Percentiles rank a stretch among this genome's conserved stretches.
Evolutionary conservation across 1,140 invertebrate genomes (phyloP).

Genomic region (Mamestra configurata): DNA sequence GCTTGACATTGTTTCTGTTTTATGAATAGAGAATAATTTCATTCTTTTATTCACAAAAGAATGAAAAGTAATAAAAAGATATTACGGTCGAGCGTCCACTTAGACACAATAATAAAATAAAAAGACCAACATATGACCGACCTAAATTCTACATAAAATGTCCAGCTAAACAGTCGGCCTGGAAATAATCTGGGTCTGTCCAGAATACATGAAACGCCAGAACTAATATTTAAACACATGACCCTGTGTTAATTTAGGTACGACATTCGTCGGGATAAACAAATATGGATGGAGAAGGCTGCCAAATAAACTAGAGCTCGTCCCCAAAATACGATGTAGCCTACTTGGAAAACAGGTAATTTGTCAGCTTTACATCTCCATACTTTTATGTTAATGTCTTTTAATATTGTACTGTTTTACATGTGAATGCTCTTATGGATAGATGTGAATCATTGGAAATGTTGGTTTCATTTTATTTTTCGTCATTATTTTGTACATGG

Average conservation of each 20-base stretch:
- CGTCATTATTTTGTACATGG: too few species aligned
- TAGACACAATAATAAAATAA: neutral
- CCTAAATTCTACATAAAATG: neutral
- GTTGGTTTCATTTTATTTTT: neutral
- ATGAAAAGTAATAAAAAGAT: too few species aligned
- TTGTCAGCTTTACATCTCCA: neutral
- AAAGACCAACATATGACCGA: neutral
- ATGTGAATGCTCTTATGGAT: constrained; percentile 8
- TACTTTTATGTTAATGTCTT: constrained; percentile 1
- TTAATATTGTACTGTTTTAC: neutral
- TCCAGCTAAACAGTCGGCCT: neutral
- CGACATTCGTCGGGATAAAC: constrained; percentile 27
- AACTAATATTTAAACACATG: constrained; percentile 23
- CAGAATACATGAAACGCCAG: neutral
- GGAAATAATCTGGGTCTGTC: constrained; percentile 1
- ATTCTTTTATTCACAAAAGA: too few species aligned
- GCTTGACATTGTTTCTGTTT: too few species aligned
- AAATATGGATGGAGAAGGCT: constrained; percentile 18
- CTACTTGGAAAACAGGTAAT: constrained; percentile 22
- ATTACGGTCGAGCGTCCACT: too few species aligned
- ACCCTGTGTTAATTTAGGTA: constrained; percentile 33
- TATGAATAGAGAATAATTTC: too few species aligned
- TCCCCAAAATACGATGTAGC: neutral
- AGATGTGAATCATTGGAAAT: neutral
- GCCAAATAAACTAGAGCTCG: constrained; percentile 43